These are phyloP conservation scores for Felis chaus DNA, from an alignment of 2,113 vertebrate species.

Conservation along the genomic window DNA sequence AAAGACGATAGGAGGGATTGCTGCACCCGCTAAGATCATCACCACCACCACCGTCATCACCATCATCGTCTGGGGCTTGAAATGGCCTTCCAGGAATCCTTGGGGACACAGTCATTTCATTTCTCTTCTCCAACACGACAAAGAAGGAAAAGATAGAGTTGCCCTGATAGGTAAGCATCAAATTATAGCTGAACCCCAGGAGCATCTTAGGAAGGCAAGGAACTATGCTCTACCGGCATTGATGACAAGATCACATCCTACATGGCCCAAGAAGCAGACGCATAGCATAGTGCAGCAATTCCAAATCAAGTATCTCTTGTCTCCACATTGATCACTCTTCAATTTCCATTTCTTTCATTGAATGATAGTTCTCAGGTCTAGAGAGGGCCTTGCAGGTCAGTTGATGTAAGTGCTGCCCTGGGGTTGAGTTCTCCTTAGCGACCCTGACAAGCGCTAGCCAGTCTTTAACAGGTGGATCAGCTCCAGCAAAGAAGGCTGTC, in stretches of 20 bases:
- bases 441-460: neutral
- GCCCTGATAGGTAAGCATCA: neutral
- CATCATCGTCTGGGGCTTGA: neutral
- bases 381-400: neutral
- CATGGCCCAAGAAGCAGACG: neutral
- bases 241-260: neutral
- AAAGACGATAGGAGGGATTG: neutral
- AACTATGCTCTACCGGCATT: neutral
- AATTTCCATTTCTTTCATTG: neutral
- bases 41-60: neutral
- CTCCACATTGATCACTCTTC: neutral
- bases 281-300: neutral
- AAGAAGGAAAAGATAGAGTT: neutral
- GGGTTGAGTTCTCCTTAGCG: neutral
- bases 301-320: neutral
- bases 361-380: neutral
- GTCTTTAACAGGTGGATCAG: neutral
- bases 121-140: neutral
- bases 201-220: neutral
- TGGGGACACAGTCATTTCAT: neutral
- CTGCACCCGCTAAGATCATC: neutral
- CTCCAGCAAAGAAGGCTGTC: no score
- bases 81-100: neutral
- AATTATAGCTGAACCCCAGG: neutral
- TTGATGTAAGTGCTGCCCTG: neutral